A percentile compares a stretch with the other conserved stretches of the same genome.
phyloP scores from a whole-genome alignment of 2,888 invertebrate species.

The Drosophila mayaguana region DNA sequence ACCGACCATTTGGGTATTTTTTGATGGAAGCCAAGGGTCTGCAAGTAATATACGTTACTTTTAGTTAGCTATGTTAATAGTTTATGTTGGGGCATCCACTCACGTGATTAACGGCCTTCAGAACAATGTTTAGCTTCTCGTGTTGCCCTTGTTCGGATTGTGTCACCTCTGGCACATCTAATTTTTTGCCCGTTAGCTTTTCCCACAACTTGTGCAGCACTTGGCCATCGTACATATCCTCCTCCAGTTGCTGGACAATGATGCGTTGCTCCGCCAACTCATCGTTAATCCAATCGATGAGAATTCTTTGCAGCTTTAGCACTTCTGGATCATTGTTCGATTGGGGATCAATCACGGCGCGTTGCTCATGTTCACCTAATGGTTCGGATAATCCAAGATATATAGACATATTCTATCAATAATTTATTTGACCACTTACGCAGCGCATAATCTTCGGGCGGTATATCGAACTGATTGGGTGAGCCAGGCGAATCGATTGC shows the following conservation, averaged over 20 bases:
- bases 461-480: constrained; percentile 93
- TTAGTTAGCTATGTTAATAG: no score
- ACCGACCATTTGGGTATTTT: constrained; percentile 98
- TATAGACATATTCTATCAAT: background rate
- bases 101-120: constrained; percentile 95
- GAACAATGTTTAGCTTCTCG: constrained; percentile 95
- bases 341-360: constrained; percentile 96
- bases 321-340: constrained; percentile 95
- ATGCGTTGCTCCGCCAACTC: constrained; percentile 98
- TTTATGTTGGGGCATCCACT: constrained; percentile 19
- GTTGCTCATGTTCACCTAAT: constrained; percentile 97
- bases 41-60: constrained; percentile 11
- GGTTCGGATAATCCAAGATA: background rate
- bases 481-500: constrained; percentile 98
- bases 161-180: constrained; percentile 99
- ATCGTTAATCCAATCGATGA: constrained; percentile 99
- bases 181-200: constrained; percentile 93
- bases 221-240: constrained; percentile 99
- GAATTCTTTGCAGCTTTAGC: constrained; percentile 92
- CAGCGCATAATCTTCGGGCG: constrained; percentile 96
- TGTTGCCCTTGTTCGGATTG: constrained; percentile 99
- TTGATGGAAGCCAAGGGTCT: constrained; percentile 90
- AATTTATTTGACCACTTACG: constrained; percentile 86
- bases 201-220: constrained; percentile 91
- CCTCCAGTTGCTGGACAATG: constrained; percentile 97